Conservation (phyloP, 1,140 invertebrate species). For the Pseudomyrmex pallidus region DNA sequence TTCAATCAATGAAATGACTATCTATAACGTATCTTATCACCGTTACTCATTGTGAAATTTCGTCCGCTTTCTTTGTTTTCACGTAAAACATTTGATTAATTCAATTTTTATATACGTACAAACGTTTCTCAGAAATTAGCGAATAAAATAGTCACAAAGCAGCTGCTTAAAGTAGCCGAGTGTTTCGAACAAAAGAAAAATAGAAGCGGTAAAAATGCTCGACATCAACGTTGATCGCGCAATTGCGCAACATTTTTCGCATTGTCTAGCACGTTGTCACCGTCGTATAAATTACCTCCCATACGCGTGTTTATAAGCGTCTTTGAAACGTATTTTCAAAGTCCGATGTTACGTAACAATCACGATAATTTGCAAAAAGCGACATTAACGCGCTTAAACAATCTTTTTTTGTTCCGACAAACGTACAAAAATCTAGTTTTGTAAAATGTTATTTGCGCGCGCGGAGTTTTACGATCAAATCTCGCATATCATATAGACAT, state of each 20-base stretch:
- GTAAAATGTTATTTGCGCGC: neutral
- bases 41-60: neutral
- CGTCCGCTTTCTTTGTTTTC: neutral
- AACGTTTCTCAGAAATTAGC: neutral
- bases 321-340: neutral
- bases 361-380: neutral
- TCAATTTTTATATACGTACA: no score
- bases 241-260: slow-evolving; percentile 57
- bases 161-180: neutral
- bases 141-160: neutral
- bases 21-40: neutral
- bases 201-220: slow-evolving; percentile 10
- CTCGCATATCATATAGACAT: neutral
- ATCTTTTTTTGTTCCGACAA: neutral
- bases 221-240: neutral
- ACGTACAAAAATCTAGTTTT: neutral
- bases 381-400: neutral
- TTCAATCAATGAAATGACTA: neutral
- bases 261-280: slow-evolving; percentile 13
- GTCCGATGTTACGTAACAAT: slow-evolving; percentile 27
- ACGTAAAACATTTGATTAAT: neutral
- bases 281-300: slow-evolving; percentile 31
- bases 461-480: neutral
- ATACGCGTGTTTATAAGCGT: slow-evolving; percentile 4
- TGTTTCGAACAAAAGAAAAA: neutral